Percentiles rank a stretch among this genome's conserved stretches.
Conservation (phyloP, 2,888 invertebrate species). For the Thera obeliscata region DNA sequence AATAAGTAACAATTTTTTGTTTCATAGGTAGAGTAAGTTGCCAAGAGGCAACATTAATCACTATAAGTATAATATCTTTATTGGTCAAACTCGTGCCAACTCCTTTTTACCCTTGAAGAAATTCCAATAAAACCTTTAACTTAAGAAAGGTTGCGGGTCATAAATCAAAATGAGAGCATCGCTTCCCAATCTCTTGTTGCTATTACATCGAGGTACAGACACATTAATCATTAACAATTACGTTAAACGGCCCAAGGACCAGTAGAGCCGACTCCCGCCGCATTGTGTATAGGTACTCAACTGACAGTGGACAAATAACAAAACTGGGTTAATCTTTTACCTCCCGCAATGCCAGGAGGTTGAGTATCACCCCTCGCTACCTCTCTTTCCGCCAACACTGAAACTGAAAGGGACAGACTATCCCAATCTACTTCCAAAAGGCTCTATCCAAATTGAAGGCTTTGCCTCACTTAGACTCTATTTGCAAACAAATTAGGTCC, state of each 20-base stretch:
- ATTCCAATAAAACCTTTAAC: conserved; percentile 52
- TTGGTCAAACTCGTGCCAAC: conserved; percentile 29
- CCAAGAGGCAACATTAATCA: conserved; percentile 20
- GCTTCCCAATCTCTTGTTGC: conserved; percentile 72
- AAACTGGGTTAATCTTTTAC: conserved; percentile 85
- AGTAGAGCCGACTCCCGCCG: conserved; percentile 75
- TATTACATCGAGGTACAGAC: conserved; percentile 72
- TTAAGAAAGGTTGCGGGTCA: conserved; percentile 56
- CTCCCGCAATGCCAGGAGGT: conserved; percentile 74
- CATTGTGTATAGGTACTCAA: conserved; percentile 83
- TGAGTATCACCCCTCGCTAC: conserved; percentile 69
- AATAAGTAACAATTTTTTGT: background rate
- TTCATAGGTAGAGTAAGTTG: conserved; percentile 10
- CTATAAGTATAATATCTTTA: conserved; percentile 18
- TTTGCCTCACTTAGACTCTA: conserved; percentile 48
- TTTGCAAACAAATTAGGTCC: conserved; percentile 50
- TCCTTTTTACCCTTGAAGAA: conserved; percentile 38
- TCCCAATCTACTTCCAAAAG: conserved; percentile 55
- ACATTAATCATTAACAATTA: conserved; percentile 84
- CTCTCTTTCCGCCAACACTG: conserved; percentile 65
- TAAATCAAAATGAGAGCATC: conserved; percentile 74
- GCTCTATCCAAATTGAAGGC: conserved; percentile 49
- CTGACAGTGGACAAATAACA: conserved; percentile 85
- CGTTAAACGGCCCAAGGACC: conserved; percentile 79
- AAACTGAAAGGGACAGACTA: conserved; percentile 70